Conservation (phyloP, 37 sponge, comb jelly and placozoan genomes). For the Ianthella basta region DNA sequence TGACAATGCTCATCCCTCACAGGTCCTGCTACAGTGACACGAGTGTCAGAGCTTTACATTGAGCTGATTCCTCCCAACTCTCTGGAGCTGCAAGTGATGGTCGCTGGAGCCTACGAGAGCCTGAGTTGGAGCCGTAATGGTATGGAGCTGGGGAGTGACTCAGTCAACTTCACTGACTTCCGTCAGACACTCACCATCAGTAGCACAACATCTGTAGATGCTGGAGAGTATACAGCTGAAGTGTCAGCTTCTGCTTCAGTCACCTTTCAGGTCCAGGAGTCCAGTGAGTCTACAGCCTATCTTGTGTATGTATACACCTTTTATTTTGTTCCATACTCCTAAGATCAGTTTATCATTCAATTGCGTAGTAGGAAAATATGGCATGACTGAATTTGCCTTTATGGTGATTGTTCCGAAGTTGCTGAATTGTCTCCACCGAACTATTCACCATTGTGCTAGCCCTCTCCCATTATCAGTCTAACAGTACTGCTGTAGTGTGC, state of each 20-base stretch:
- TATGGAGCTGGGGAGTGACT: neutral
- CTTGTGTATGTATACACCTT: neutral
- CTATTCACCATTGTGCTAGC: too few species aligned
- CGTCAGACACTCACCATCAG: neutral
- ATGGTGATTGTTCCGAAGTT: too few species aligned
- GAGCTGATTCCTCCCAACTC: slow-evolving; percentile 8
- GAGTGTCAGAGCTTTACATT: slow-evolving; percentile 20
- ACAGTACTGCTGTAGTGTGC: too few species aligned
- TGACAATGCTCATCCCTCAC: neutral
- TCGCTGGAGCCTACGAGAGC: slow-evolving; percentile 9
- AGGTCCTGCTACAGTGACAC: slow-evolving; percentile 1
- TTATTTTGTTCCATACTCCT: too few species aligned
- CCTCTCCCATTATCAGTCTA: too few species aligned
- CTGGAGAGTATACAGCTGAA: neutral
- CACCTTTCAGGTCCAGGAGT: too few species aligned
- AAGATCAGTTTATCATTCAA: too few species aligned
- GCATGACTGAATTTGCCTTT: too few species aligned
- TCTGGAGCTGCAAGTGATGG: slow-evolving; percentile 10
- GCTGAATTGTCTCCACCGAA: too few species aligned
- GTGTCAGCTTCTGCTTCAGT: neutral
- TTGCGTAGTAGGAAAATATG: too few species aligned
- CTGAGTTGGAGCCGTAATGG: slow-evolving; percentile 13
- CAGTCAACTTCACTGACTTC: slow-evolving; percentile 22
- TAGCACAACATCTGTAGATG: neutral
- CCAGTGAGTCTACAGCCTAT: too few species aligned